Evolutionary conservation across 2,797 vertebrate species (phyloP).

Genomic region (Helostoma temminkii): DNA sequence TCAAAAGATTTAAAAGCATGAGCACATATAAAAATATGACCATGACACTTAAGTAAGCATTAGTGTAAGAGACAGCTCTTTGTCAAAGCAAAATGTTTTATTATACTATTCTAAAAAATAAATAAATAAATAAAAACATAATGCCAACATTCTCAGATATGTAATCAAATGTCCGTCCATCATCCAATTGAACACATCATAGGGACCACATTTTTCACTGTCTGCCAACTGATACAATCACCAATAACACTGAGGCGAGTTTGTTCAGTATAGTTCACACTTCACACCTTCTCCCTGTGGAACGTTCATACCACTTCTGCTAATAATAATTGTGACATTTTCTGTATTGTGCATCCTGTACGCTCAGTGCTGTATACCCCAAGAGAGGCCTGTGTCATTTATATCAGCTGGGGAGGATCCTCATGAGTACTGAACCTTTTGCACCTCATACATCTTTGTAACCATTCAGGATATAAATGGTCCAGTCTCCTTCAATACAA

Average conservation of each 20-base stretch:
- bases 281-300: not conserved
- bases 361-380: conserved; percentile 1
- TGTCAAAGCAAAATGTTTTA: too few relatives aligned
- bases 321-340: conserved; percentile 26
- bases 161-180: not conserved
- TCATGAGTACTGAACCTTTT: conserved; percentile 24
- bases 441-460: conserved; percentile 29
- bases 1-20: too few relatives aligned
- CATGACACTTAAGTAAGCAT: too few relatives aligned
- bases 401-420: conserved; percentile 15
- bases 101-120: too few relatives aligned
- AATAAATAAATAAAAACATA: too few relatives aligned
- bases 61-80: too few relatives aligned
- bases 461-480: conserved; percentile 35
- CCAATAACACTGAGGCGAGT: conserved; percentile 8
- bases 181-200: not conserved
- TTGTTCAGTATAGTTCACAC: not conserved
- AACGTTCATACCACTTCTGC: too few relatives aligned
- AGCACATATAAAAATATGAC: too few relatives aligned
- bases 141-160: not conserved
- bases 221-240: not conserved
- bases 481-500: conserved; percentile 35
- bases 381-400: conserved; percentile 32
- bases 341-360: conserved; percentile 17
- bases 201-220: too few relatives aligned